These are phyloP conservation scores for Scatophagus argus DNA, from an alignment of 2,113 vertebrate species.

Conservation along the genomic window DNA sequence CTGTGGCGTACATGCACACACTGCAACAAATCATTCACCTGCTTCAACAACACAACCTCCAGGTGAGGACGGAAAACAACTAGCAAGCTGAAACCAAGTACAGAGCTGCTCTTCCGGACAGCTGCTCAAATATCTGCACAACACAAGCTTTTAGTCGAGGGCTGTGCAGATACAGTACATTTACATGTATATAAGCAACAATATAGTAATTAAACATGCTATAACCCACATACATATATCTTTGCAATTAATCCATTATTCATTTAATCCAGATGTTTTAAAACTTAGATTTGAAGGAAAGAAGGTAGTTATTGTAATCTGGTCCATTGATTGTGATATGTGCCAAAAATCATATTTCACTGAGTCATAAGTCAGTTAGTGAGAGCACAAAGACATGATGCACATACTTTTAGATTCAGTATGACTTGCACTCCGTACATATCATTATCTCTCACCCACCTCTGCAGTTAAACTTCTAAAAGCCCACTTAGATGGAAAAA, in stretches of 20 bases:
- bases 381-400: not conserved
- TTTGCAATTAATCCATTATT: not conserved
- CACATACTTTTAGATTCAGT: not conserved
- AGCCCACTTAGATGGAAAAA: not conserved
- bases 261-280: not conserved
- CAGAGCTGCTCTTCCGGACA: conserved; percentile 14
- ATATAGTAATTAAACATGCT: not conserved
- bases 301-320: not conserved
- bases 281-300: not conserved
- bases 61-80: conserved; percentile 42
- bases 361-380: not conserved
- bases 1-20: conserved; percentile 36
- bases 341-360: not conserved
- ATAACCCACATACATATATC: not conserved
- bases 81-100: conserved; percentile 19
- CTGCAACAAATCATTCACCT: conserved; percentile 55
- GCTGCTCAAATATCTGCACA: conserved; percentile 5
- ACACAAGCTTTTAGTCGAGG: not conserved
- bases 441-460: not conserved
- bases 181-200: not conserved
- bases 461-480: not conserved
- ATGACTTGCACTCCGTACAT: not conserved
- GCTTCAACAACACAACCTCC: conserved; percentile 52
- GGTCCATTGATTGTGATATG: not conserved
- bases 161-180: not conserved